Percentiles rank a stretch among this genome's conserved stretches.
phyloP scores from a whole-genome alignment of 2,113 vertebrate species.

The Megatriorchis doriae region DNA sequence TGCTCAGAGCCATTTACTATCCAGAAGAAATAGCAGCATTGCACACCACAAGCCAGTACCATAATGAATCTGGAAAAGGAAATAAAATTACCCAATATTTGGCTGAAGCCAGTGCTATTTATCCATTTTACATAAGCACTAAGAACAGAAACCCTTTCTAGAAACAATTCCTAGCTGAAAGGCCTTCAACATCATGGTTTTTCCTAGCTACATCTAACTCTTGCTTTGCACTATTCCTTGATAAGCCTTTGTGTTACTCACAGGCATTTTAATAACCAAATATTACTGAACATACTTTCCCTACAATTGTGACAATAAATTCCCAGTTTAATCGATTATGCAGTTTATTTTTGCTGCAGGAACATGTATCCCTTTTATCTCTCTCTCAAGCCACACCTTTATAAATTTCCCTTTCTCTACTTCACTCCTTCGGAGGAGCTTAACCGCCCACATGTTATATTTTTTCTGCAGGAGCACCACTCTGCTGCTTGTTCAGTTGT shows the following conservation, averaged over 20 bases:
- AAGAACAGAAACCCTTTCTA: neutral
- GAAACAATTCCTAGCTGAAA: neutral
- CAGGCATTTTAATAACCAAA: neutral
- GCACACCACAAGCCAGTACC: neutral
- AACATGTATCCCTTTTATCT: neutral
- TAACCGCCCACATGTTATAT: neutral
- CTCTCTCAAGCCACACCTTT: neutral
- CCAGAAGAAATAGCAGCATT: neutral
- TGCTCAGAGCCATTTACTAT: neutral
- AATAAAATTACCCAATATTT: neutral
- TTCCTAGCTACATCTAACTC: neutral
- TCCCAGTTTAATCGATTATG: neutral
- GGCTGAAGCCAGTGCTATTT: neutral
- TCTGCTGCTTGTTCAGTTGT: neutral
- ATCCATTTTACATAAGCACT: neutral
- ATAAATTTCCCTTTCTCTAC: neutral
- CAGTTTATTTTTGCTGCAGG: neutral
- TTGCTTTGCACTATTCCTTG: neutral
- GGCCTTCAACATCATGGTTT: neutral
- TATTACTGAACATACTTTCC: neutral
- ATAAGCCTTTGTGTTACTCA: neutral
- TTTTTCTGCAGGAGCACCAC: neutral
- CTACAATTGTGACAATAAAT: neutral
- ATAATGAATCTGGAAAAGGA: neutral
- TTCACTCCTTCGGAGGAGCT: neutral